Evolutionary conservation across 2,888 invertebrate genomes (phyloP), one percentile per base, ranked within the genome.

Genomic region (Tetanocera ferruginea): DNA sequence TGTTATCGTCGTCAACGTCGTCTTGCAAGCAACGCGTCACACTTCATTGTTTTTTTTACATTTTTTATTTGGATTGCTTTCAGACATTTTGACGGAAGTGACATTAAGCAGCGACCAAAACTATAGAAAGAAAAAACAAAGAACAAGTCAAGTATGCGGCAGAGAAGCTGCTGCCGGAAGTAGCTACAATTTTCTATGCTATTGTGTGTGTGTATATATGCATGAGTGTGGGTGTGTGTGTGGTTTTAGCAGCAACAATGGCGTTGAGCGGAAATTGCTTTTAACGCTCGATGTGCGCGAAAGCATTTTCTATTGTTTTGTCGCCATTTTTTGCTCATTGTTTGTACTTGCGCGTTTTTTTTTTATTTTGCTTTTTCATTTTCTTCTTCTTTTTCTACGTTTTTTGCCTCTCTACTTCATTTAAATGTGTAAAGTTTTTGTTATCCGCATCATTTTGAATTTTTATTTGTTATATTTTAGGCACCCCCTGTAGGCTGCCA

Each of bases 61-160:
- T 19, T 57, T 19, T 60, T 28, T 60, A 0, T 19, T 1, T 1
- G 19, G 1, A 8, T 9, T 3, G 6, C 9, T 28, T 25, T 23
- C 25, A 60, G 57, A 25, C 57, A 25, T 60, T 60, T 60, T 60
- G 57, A 37, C 66, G 66, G 66, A 66, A 66, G 66, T 66, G 66
- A 19, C 37, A 37, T 9, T 37, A 23, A 37, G 66, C 43, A 19
- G 66, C 11, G 11, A n/a, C 6, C 8, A 17, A 5, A 19, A 11
- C 11, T n/a, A n/a, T n/a, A n/a, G n/a, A n/a, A n/a, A n/a, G n/a
- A n/a, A n/a, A n/a, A n/a, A n/a, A n/a, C n/a, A n/a, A 37, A 66
- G 31, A 34, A 43, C 31, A 34, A 28, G n/a, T n/a, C 43, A 37
- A 37, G 19, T 19, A 43, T 11, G 43, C 11, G 34, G n/a, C 34